Conservation (phyloP, 2,797 vertebrate species). For the Mus minutoides region DNA sequence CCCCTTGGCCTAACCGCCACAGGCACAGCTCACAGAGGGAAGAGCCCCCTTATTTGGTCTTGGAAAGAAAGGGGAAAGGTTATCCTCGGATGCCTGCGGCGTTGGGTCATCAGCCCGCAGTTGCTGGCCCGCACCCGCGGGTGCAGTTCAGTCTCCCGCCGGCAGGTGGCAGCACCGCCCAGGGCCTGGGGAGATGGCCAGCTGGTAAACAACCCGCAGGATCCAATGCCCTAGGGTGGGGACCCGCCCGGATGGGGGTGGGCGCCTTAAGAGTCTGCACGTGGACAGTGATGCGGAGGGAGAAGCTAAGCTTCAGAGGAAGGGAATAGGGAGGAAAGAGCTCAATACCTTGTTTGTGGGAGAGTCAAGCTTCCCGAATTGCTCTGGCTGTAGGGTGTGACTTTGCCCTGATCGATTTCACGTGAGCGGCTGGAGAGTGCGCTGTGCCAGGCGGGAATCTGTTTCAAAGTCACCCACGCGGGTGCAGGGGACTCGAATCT, state of each 20-base stretch:
- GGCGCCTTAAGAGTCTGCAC: not conserved
- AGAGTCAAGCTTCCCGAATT: not conserved
- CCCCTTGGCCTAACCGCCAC: constrained; percentile 71
- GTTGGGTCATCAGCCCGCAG: constrained; percentile 75
- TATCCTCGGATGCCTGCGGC: constrained; percentile 79
- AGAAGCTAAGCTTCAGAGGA: accelerated
- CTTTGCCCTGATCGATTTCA: not conserved
- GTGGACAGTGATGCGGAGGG: not conserved
- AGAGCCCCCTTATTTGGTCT: constrained; percentile 80
- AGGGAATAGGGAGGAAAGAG: not conserved
- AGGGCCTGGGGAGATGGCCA: not conserved
- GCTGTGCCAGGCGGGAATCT: not conserved
- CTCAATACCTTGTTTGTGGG: not conserved
- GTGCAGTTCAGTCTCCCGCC: constrained; percentile 16
- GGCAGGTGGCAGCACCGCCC: constrained; percentile 66
- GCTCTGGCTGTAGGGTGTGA: not conserved
- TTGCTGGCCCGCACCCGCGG: not conserved
- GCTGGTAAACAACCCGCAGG: constrained; percentile 66
- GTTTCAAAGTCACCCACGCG: too few species aligned
- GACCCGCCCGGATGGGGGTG: not conserved
- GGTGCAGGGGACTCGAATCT: not conserved
- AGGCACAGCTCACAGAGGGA: constrained; percentile 51
- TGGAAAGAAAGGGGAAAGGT: constrained; percentile 81
- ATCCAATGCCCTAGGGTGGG: not conserved
- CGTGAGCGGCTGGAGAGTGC: not conserved